phyloP scores from a whole-genome alignment of 2,888 invertebrate genomes.

The Criorhina ranunculi region DNA sequence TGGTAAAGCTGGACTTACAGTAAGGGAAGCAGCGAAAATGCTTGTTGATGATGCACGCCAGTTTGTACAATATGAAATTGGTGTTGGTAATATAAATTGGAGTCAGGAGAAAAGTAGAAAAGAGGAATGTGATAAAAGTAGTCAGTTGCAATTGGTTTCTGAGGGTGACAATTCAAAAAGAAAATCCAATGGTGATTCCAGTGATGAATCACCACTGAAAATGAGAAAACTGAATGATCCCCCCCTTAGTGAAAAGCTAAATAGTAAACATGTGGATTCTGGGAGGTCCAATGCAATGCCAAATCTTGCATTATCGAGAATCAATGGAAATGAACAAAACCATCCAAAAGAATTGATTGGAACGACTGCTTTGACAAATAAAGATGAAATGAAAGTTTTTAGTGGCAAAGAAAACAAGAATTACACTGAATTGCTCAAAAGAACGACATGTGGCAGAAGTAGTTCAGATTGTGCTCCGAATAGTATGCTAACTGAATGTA shows the following conservation, averaged over 20 bases:
- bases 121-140: background rate
- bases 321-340: too few relatives aligned
- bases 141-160: slow-evolving; percentile 77
- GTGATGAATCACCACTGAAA: slow-evolving; percentile 44
- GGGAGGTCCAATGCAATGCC: background rate
- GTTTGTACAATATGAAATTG: slow-evolving; percentile 89
- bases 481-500: too few relatives aligned
- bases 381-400: background rate
- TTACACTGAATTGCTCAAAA: too few relatives aligned
- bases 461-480: too few relatives aligned
- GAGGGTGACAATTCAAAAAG: slow-evolving; percentile 72
- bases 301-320: background rate
- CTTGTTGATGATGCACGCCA: slow-evolving; percentile 92
- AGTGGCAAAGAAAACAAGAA: too few relatives aligned
- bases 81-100: slow-evolving; percentile 90
- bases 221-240: background rate
- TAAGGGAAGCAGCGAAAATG: slow-evolving; percentile 91
- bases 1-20: slow-evolving; percentile 92
- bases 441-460: too few relatives aligned
- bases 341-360: too few relatives aligned
- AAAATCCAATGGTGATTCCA: background rate
- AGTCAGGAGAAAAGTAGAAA: slow-evolving; percentile 74
- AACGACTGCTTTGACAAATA: background rate
- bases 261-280: background rate
- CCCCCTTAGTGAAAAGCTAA: too few relatives aligned